Evolutionary conservation across 2,888 invertebrate species (phyloP).

Genomic region (Autographa pulchrina): DNA sequence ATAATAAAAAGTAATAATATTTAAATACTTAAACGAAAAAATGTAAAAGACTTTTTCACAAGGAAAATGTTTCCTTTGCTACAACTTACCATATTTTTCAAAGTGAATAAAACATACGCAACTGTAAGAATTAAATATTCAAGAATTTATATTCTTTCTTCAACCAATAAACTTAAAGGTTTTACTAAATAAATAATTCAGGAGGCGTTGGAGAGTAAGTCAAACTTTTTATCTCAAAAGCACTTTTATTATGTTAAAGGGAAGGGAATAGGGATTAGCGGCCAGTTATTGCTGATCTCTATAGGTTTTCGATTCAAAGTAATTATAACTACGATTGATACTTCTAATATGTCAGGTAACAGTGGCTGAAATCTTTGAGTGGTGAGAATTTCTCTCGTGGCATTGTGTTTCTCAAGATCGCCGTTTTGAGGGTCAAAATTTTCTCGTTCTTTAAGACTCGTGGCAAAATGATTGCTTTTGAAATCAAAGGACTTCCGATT

Average conservation of each 20-base stretch:
- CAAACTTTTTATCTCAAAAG: slow-evolving; percentile 74
- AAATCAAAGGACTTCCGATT: slow-evolving; percentile 45
- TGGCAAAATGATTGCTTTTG: slow-evolving; percentile 49
- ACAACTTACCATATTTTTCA: slow-evolving; percentile 11
- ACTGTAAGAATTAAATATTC: slow-evolving; percentile 64
- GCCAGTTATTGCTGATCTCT: slow-evolving; percentile 59
- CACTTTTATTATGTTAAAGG: slow-evolving; percentile 72
- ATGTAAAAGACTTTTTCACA: neutral
- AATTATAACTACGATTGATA: slow-evolving; percentile 57
- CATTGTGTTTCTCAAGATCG: slow-evolving; percentile 37
- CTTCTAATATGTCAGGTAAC: slow-evolving; percentile 50
- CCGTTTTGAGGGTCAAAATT: slow-evolving; percentile 41
- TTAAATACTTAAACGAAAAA: no score
- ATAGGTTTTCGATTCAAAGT: slow-evolving; percentile 43
- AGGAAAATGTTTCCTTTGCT: neutral
- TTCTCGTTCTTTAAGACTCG: slow-evolving; percentile 34
- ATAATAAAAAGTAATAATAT: no score
- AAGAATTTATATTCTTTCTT: slow-evolving; percentile 66
- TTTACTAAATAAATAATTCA: slow-evolving; percentile 81
- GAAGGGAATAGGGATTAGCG: slow-evolving; percentile 67
- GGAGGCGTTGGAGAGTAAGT: slow-evolving; percentile 69
- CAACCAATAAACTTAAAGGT: slow-evolving; percentile 71
- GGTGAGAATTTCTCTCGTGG: slow-evolving; percentile 25
- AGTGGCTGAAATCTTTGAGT: slow-evolving; percentile 36
- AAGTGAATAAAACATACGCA: slow-evolving; percentile 39